Evolutionary conservation across 2,113 vertebrate genomes (phyloP).

Genomic region (Pipa parva): DNA sequence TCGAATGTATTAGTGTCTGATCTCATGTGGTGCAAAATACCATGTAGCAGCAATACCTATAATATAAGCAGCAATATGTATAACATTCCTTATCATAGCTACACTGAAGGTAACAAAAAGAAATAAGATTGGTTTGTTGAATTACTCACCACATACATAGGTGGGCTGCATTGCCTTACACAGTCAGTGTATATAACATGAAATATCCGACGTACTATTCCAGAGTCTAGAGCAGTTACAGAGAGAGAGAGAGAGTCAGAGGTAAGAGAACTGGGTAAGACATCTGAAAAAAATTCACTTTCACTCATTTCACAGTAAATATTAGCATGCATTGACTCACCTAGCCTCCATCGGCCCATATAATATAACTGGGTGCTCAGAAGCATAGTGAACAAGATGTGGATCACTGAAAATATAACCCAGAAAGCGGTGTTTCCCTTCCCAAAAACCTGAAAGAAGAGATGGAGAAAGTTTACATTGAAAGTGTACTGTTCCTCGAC

Average conservation of each 20-base stretch:
- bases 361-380: conserved; percentile 97
- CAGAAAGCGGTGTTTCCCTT: conserved; percentile 86
- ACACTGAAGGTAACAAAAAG: neutral
- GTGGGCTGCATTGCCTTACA: conserved; percentile 89
- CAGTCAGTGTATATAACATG: conserved; percentile 89
- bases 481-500: no score
- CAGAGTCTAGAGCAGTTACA: conserved; percentile 67
- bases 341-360: conserved; percentile 93
- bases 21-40: no score
- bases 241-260: neutral
- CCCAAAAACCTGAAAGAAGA: conserved; percentile 76
- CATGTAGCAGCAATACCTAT: no score
- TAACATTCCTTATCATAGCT: neutral
- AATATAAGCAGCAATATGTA: no score
- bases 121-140: neutral
- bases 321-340: conserved; percentile 50
- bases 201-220: conserved; percentile 77
- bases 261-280: neutral
- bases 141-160: conserved; percentile 90
- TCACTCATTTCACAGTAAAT: neutral
- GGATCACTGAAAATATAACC: conserved; percentile 90
- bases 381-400: conserved; percentile 85
- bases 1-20: no score
- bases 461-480: neutral
- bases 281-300: neutral